Percentiles rank a stretch among this genome's conserved stretches.
These are phyloP conservation scores for Erannis defoliaria DNA, from an alignment of 2,888 invertebrate genomes.

Conservation along the genomic window DNA sequence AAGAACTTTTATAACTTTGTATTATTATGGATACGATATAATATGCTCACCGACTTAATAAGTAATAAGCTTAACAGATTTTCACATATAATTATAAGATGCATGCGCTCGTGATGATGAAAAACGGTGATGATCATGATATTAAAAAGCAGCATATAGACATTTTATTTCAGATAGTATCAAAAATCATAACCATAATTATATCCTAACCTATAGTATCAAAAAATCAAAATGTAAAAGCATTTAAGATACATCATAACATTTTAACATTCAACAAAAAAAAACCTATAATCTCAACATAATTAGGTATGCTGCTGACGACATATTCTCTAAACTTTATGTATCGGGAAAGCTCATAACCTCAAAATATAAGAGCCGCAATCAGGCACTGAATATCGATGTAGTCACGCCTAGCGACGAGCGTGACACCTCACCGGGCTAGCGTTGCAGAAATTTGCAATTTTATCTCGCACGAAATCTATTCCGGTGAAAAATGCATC, in stretches of 20 bases:
- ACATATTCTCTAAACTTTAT: slow-evolving; percentile 21
- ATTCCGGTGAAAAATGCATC: slow-evolving; percentile 71
- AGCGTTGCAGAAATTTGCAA: slow-evolving; percentile 71
- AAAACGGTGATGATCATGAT: no score
- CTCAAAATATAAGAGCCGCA: slow-evolving; percentile 57
- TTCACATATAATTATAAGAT: no score
- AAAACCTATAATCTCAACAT: not conserved
- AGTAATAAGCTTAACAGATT: not conserved
- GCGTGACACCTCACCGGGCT: slow-evolving; percentile 58
- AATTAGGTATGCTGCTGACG: not conserved
- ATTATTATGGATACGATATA: no score
- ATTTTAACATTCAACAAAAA: no score
- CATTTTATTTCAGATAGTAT: no score
- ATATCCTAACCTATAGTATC: no score
- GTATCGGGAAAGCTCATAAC: slow-evolving; percentile 20
- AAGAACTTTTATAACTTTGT: not conserved
- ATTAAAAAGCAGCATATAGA: no score
- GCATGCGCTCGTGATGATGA: no score
- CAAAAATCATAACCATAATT: no score
- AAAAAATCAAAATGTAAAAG: no score
- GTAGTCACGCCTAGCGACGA: slow-evolving; percentile 47
- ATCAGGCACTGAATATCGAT: slow-evolving; percentile 63
- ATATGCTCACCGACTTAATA: no score
- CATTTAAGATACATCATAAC: no score
- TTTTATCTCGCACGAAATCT: slow-evolving; percentile 68